phyloP scores from a whole-genome alignment of 1,140 invertebrate genomes.

The Lepidurus couesii region DNA sequence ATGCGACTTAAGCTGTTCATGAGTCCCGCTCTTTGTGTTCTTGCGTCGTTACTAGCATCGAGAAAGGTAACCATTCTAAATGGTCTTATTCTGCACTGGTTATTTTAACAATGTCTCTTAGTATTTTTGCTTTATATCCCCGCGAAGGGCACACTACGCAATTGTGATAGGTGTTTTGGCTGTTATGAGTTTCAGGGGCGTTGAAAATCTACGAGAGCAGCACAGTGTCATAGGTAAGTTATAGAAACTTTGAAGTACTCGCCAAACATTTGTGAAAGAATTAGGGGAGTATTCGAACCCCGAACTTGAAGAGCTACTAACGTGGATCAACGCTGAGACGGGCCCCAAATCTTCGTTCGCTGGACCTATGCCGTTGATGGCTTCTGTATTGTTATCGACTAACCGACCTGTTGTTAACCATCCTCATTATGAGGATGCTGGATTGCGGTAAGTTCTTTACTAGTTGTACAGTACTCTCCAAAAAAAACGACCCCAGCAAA shows the following conservation, averaged over 20 bases:
- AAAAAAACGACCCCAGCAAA: too few relatives aligned
- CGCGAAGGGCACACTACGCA: slow-evolving; percentile 42
- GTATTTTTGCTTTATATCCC: slow-evolving; percentile 39
- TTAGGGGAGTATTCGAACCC: slow-evolving; percentile 64
- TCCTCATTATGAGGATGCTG: slow-evolving; percentile 72
- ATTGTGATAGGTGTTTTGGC: slow-evolving; percentile 41
- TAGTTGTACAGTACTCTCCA: too few relatives aligned
- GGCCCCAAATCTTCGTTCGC: slow-evolving; percentile 61
- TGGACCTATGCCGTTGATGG: slow-evolving; percentile 78
- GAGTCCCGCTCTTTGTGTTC: slow-evolving; percentile 70
- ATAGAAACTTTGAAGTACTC: not conserved
- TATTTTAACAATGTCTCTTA: slow-evolving; percentile 38
- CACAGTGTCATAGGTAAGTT: not conserved
- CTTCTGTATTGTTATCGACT: slow-evolving; percentile 69
- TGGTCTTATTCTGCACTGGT: slow-evolving; percentile 13
- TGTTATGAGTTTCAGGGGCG: not conserved
- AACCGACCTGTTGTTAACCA: slow-evolving; percentile 70
- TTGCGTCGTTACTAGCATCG: slow-evolving; percentile 57
- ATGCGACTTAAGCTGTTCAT: slow-evolving; percentile 81
- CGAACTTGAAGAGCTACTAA: slow-evolving; percentile 64
- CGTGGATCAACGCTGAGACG: slow-evolving; percentile 64
- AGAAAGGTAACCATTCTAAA: slow-evolving; percentile 43
- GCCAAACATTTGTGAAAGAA: slow-evolving; percentile 29
- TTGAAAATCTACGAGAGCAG: not conserved
- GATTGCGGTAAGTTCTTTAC: slow-evolving; percentile 52